Evolutionary conservation across 1,140 invertebrate genomes (phyloP).

Genomic region (Drosophila ficusphila): DNA sequence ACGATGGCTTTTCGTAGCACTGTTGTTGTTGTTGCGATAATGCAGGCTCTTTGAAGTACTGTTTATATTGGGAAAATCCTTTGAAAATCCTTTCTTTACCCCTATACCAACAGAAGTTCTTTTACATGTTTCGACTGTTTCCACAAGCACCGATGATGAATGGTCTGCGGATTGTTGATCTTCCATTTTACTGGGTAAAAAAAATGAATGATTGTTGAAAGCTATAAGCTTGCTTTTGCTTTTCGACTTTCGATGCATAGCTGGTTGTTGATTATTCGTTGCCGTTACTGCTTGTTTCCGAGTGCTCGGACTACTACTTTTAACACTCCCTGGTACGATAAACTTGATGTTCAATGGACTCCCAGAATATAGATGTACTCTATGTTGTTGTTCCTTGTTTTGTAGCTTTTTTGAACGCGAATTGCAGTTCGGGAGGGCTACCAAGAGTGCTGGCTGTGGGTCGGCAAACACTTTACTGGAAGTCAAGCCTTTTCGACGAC

Average conservation of each 20-base stretch:
- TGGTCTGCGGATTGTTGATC: neutral
- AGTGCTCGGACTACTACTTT: constrained; percentile 37
- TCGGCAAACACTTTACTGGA: neutral
- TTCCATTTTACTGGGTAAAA: neutral
- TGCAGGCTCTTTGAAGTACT: neutral
- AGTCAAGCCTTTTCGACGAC: neutral
- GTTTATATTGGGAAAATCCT: neutral
- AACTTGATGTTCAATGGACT: constrained; percentile 4
- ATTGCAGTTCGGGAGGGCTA: neutral
- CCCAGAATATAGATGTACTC: constrained; percentile 1
- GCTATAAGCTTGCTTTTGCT: constrained; percentile 51
- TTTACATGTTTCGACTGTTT: neutral
- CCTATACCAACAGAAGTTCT: neutral
- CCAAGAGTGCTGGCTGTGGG: neutral
- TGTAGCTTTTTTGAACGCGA: neutral
- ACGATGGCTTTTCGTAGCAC: neutral
- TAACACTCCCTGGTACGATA: constrained; percentile 5
- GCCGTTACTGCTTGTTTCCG: constrained; percentile 20
- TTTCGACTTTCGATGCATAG: constrained; percentile 65
- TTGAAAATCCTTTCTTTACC: neutral
- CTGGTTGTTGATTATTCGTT: constrained; percentile 27
- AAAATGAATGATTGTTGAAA: neutral
- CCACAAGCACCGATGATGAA: neutral
- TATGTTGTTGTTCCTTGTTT: neutral
- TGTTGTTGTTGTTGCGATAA: neutral